phyloP scores from a whole-genome alignment of 2,113 vertebrate species.

The Pardalotus punctatus region DNA sequence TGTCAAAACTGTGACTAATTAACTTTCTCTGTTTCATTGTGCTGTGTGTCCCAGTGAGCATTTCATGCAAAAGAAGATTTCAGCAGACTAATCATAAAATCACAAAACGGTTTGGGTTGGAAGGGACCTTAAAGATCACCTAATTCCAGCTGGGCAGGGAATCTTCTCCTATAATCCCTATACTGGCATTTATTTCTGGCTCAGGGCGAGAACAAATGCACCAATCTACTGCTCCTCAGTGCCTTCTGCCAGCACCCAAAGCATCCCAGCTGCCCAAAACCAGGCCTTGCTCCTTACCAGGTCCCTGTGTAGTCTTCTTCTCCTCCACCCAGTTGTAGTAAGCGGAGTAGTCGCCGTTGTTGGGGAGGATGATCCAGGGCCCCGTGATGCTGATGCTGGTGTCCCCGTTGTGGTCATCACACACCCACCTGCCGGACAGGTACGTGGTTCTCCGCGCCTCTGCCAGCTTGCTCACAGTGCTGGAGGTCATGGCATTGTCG shows the following conservation, averaged over 20 bases:
- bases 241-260: neutral
- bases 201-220: neutral
- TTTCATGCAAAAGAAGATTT: neutral
- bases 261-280: neutral
- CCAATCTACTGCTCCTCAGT: neutral
- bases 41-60: neutral
- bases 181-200: neutral
- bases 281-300: conserved; percentile 76
- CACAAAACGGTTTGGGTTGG: neutral
- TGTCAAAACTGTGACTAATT: conserved; percentile 49
- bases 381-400: conserved; percentile 94
- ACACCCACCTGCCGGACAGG: conserved; percentile 96
- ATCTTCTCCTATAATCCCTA: neutral
- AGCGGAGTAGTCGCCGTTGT: conserved; percentile 94
- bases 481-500: conserved; percentile 89
- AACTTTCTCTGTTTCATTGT: neutral
- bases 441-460: conserved; percentile 95
- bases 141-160: neutral
- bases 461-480: conserved; percentile 95
- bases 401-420: conserved; percentile 95
- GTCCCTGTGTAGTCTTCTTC: conserved; percentile 88
- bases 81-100: neutral
- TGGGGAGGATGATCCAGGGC: conserved; percentile 88
- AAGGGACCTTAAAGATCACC: neutral
- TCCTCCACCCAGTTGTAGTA: conserved; percentile 95